phyloP scores from a whole-genome alignment of 2,113 vertebrate genomes.

The Pelmatolapia mariae region DNA sequence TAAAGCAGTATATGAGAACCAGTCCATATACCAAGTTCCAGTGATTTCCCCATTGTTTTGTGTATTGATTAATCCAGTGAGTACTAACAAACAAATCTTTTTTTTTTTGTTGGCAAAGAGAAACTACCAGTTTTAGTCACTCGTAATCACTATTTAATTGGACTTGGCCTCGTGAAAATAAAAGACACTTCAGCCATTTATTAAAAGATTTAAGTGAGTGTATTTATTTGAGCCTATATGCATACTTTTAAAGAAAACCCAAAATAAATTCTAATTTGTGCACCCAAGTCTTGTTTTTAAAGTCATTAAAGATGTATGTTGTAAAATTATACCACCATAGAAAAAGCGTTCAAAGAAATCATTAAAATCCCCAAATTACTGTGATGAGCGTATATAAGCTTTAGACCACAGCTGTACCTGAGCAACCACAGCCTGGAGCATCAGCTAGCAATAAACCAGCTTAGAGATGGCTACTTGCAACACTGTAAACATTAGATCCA shows the following conservation, averaged over 20 bases:
- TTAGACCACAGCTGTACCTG: neutral
- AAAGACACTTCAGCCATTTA: neutral
- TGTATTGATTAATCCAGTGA: neutral
- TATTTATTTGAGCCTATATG: neutral
- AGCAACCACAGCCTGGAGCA: neutral
- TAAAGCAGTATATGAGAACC: neutral
- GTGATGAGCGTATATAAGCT: neutral
- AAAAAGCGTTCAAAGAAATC: neutral
- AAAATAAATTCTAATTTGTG: neutral
- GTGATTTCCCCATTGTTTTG: neutral
- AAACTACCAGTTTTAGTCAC: neutral
- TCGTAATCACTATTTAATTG: neutral
- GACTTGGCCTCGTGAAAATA: neutral
- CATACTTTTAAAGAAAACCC: neutral
- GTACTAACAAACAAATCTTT: neutral
- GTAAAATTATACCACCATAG: neutral
- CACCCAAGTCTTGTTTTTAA: neutral
- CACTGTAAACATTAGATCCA: neutral
- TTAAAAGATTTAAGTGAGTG: neutral
- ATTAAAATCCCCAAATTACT: neutral
- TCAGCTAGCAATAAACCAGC: neutral
- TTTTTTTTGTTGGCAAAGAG: neutral
- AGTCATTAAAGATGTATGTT: neutral
- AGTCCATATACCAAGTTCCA: neutral
- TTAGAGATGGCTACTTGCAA: neutral